phyloP scores from a whole-genome alignment of 2,888 invertebrate species.

The Germaria angustata region DNA sequence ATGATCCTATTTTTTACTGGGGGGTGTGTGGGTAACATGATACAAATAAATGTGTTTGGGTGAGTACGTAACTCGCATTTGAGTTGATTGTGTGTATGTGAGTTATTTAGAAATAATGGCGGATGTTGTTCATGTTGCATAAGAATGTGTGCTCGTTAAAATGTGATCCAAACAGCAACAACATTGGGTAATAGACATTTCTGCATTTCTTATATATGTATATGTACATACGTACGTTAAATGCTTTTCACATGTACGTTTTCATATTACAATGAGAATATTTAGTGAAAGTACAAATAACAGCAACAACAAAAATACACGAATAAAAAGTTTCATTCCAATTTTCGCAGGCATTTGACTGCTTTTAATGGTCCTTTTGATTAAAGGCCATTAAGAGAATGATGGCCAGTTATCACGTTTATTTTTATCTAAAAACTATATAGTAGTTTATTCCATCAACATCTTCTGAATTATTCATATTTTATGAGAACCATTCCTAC shows the following conservation, averaged over 20 bases:
- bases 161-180: background rate
- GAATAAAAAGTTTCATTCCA: background rate
- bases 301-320: background rate
- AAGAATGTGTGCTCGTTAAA: background rate
- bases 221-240: background rate
- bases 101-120: conserved; percentile 31
- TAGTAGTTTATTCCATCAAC: background rate
- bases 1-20: too few species aligned
- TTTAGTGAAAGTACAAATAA: background rate
- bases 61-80: background rate
- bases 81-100: background rate
- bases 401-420: conserved; percentile 22
- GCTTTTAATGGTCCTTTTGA: background rate
- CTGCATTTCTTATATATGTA: background rate
- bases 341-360: too few species aligned
- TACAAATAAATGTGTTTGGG: background rate
- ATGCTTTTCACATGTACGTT: background rate
- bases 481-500: too few species aligned
- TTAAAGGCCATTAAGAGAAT: conserved; percentile 10
- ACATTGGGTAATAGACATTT: conserved; percentile 21
- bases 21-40: background rate
- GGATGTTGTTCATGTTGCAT: conserved; percentile 38
- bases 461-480: background rate
- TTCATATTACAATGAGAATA: conserved; percentile 1
- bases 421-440: conserved; percentile 9